A percentile compares a stretch with the other conserved stretches of the same genome.
Evolutionary conservation across 1,140 invertebrate genomes (phyloP).

Genomic region (Hestina assimilis): DNA sequence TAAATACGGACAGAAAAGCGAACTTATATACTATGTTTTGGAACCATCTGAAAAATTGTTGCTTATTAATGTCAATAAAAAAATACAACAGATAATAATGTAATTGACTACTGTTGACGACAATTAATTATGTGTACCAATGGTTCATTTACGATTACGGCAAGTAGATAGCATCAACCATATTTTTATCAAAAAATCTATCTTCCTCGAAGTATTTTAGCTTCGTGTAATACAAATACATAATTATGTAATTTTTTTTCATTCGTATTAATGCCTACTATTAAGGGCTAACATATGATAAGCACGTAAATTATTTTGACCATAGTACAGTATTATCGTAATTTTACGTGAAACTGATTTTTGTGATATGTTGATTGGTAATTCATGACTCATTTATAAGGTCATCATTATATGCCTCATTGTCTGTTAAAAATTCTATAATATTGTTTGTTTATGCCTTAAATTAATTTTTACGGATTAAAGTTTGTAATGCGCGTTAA

Average conservation of each 20-base stretch:
- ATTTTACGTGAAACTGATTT: not conserved
- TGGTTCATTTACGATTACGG: conserved; percentile 28
- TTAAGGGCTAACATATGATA: no score
- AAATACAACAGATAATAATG: conserved; percentile 9
- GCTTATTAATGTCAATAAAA: conserved; percentile 7
- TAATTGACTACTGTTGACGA: conserved; percentile 23
- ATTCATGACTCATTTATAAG: no score
- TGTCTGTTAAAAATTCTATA: not conserved
- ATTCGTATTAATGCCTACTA: no score
- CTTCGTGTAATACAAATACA: conserved; percentile 3
- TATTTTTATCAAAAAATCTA: conserved; percentile 28
- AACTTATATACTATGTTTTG: no score
- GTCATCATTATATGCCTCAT: not conserved
- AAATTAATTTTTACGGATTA: not conserved
- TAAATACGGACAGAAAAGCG: no score
- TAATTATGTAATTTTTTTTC: no score
- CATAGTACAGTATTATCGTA: not conserved
- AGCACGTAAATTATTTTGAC: no score
- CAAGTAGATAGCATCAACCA: conserved; percentile 27
- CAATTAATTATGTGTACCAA: conserved; percentile 13
- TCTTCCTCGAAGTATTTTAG: conserved; percentile 25
- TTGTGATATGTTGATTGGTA: not conserved
- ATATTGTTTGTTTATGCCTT: not conserved
- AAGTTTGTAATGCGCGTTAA: conserved; percentile 1
- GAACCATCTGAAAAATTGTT: no score